Evolutionary conservation across 2,113 vertebrate genomes (phyloP).

Genomic region (Bubalus kerabau): DNA sequence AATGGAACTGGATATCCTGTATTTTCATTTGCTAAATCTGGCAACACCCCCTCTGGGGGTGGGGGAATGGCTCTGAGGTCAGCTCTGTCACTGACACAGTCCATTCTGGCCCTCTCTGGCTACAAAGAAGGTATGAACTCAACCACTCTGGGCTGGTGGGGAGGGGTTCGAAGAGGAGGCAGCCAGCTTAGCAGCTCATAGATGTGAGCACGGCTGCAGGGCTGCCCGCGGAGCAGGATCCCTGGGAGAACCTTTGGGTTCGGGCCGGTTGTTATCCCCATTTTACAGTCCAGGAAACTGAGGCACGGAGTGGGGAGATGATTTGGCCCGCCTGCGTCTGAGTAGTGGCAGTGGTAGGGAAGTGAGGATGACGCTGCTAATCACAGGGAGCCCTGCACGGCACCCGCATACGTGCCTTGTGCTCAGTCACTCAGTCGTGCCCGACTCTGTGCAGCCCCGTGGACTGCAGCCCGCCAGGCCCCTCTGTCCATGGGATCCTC

Average conservation of each 20-base stretch:
- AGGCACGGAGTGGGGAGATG: neutral
- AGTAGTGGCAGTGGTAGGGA: fast-evolving
- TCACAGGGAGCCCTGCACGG: fast-evolving
- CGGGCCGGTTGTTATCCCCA: fast-evolving
- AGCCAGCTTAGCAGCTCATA: neutral
- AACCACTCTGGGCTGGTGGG: fast-evolving
- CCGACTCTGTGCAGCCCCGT: fast-evolving
- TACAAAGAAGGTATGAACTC: neutral
- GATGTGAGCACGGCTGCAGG: fast-evolving
- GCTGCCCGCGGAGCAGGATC: fast-evolving
- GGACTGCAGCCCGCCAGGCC: neutral
- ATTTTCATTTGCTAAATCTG: neutral
- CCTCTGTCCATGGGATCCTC: neutral
- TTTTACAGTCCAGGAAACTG: neutral
- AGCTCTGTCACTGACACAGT: neutral
- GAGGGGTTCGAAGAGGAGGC: neutral
- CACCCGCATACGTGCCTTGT: neutral
- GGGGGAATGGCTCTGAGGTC: neutral
- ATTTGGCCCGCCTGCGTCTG: neutral
- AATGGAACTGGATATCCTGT: too few species aligned
- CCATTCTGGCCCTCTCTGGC: neutral
- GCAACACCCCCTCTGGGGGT: neutral
- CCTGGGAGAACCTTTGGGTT: neutral
- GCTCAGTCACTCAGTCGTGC: neutral
- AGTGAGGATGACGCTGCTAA: fast-evolving